phyloP scores from a whole-genome alignment of 2,888 invertebrate species.

The Drosophila borborema region DNA sequence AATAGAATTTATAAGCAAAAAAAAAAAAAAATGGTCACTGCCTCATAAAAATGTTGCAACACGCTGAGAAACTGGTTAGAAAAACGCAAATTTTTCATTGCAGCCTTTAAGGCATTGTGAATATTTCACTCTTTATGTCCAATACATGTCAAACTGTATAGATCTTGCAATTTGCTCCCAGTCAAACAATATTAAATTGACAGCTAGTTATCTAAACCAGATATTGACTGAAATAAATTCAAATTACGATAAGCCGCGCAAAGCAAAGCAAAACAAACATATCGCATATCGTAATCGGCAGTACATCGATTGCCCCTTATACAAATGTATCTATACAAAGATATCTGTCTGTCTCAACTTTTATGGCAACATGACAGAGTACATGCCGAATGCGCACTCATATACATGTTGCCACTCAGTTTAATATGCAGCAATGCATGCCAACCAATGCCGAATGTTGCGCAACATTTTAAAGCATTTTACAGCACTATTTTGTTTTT shows the following conservation, averaged over 20 bases:
- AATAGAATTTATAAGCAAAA: neutral
- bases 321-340: constrained; percentile 3
- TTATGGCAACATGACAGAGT: neutral
- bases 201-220: neutral
- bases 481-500: constrained; percentile 19
- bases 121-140: neutral
- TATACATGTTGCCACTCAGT: neutral
- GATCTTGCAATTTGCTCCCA: neutral
- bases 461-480: constrained; percentile 3
- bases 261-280: neutral
- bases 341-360: neutral
- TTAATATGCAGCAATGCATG: neutral
- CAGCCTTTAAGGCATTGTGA: constrained; percentile 1
- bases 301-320: neutral
- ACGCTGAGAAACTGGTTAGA: neutral
- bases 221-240: neutral
- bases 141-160: constrained; percentile 8
- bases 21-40: neutral
- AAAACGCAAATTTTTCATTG: neutral
- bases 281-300: neutral
- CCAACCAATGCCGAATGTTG: constrained; percentile 1
- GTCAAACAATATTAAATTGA: neutral
- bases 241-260: neutral
- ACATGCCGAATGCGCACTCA: too few relatives aligned
- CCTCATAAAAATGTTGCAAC: neutral